phyloP scores from a whole-genome alignment of 2,113 vertebrate genomes.

The Indicator indicator region DNA sequence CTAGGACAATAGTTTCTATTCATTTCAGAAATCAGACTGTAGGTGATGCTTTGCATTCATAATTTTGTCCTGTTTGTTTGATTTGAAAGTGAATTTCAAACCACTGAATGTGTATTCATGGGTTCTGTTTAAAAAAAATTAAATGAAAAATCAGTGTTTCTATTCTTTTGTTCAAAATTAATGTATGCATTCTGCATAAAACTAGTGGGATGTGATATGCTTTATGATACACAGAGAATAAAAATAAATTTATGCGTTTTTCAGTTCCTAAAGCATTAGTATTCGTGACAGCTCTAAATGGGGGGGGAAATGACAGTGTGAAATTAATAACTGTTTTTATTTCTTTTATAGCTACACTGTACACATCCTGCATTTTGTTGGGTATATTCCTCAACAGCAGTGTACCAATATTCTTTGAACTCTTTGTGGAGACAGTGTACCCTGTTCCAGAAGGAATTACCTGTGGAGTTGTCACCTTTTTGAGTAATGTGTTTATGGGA shows the following conservation, averaged over 20 bases:
- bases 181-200: not conserved
- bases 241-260: conserved; percentile 5
- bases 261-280: not conserved
- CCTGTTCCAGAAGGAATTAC: conserved; percentile 98
- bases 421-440: conserved; percentile 97
- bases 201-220: not conserved
- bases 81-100: not conserved
- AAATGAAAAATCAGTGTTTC: not conserved
- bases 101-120: not conserved
- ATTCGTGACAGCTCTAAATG: not conserved
- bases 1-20: conserved; percentile 32
- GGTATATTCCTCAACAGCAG: conserved; percentile 97
- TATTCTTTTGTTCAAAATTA: not conserved
- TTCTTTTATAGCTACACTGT: conserved; percentile 86
- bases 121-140: not conserved
- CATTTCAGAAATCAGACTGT: conserved; percentile 20
- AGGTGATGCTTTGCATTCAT: conserved; percentile 4
- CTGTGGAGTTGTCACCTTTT: conserved; percentile 94
- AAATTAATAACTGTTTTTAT: conserved; percentile 26
- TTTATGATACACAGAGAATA: not conserved
- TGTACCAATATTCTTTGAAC: conserved; percentile 96
- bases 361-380: conserved; percentile 94
- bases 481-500: conserved; percentile 94
- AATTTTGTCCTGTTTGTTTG: conserved; percentile 4
- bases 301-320: not conserved